Percentiles rank a stretch among this genome's conserved stretches.
These are phyloP conservation scores for Thera obeliscata DNA, from an alignment of 2,888 invertebrate genomes.

Conservation along the genomic window DNA sequence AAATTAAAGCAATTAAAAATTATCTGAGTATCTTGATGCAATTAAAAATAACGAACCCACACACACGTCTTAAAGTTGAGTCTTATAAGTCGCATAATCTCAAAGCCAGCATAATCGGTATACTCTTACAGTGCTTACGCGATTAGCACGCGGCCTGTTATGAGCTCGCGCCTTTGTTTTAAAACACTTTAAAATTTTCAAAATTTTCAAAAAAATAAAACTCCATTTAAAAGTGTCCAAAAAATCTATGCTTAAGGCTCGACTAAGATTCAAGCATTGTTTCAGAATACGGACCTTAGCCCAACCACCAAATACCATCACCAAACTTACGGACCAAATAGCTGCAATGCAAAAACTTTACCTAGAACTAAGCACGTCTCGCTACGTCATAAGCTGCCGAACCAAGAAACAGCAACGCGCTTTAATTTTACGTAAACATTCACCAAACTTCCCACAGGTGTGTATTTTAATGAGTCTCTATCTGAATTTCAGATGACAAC, in stretches of 20 bases:
- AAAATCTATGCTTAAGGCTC: too few relatives aligned
- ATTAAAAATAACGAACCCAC: slow-evolving; percentile 7
- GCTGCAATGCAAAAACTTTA: slow-evolving; percentile 1
- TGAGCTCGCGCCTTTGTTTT: slow-evolving; percentile 21
- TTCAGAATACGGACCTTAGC: too few relatives aligned
- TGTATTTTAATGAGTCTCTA: slow-evolving; percentile 38
- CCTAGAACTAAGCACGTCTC: neutral
- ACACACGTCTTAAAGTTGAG: slow-evolving; percentile 7
- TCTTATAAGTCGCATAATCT: slow-evolving; percentile 31
- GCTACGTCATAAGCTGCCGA: neutral
- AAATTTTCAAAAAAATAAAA: too few relatives aligned
- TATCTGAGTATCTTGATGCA: neutral
- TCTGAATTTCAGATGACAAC: slow-evolving; percentile 40
- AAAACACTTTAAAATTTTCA: too few relatives aligned
- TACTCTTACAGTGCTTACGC: slow-evolving; percentile 36
- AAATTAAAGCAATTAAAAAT: neutral
- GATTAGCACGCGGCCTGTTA: slow-evolving; percentile 31
- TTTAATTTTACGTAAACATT: slow-evolving; percentile 40
- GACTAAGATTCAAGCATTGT: too few relatives aligned
- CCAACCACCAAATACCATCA: too few relatives aligned
- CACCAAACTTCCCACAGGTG: slow-evolving; percentile 38
- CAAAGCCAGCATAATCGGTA: slow-evolving; percentile 32
- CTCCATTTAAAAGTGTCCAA: too few relatives aligned
- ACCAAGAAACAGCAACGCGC: slow-evolving; percentile 10
- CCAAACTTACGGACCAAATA: too few relatives aligned